A percentile compares a stretch with the other conserved stretches of the same genome.
Conservation (phyloP, 1,140 invertebrate genomes). For the Zaprionus africanus region DNA sequence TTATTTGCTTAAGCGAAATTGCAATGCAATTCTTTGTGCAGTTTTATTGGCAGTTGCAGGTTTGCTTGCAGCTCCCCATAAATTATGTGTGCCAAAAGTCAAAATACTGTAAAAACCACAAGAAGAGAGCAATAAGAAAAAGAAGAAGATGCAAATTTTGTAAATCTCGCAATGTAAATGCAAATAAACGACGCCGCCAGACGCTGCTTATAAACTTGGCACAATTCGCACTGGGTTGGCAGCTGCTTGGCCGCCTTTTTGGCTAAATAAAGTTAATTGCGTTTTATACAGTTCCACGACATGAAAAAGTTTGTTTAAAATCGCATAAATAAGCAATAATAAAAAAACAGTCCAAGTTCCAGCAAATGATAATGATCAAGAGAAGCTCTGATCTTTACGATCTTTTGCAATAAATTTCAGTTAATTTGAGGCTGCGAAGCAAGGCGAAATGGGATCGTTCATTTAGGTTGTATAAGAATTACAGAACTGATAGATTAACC, state of each 20-base stretch:
- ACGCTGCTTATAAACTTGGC: constrained; percentile 65
- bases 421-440: background rate
- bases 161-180: constrained; percentile 39
- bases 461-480: background rate
- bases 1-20: constrained; percentile 53
- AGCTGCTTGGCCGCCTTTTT: constrained; percentile 25
- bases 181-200: constrained; percentile 41
- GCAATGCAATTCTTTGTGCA: constrained; percentile 40
- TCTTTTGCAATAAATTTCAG: background rate
- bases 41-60: constrained; percentile 30
- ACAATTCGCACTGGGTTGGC: constrained; percentile 48
- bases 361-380: background rate
- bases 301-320: constrained; percentile 53
- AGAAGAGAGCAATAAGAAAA: background rate
- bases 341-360: constrained; percentile 17
- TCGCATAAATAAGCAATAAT: constrained; percentile 54
- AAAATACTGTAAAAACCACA: constrained; percentile 50
- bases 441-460: background rate
- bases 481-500: background rate
- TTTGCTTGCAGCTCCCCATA: constrained; percentile 43
- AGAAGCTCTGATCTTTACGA: background rate
- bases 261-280: constrained; percentile 73
- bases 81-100: constrained; percentile 58
- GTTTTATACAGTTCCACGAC: constrained; percentile 60
- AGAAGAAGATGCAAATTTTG: constrained; percentile 5